Base-by-base conservation (phyloP, 2,797 vertebrate species). In the Lindbergichthys nudifrons region DNA sequence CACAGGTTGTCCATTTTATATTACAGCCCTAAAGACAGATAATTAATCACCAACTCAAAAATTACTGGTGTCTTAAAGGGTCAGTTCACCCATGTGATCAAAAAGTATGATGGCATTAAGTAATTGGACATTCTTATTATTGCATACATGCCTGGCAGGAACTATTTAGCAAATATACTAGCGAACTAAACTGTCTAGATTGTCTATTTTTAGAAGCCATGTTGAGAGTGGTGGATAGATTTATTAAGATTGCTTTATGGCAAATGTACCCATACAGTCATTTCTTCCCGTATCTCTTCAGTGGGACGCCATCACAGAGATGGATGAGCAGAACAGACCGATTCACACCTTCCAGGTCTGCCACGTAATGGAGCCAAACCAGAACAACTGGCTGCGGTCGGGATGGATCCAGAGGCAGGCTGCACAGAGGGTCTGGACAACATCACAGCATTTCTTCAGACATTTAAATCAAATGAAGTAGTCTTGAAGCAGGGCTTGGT, bases 291-390 rank as follows among this genome's bases (percentile, higher is more conserved):
- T 57, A 12, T 58, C 21, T 66, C 23, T 52, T 54, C 91, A 99
- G 98, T 99, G 98, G 98, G 98, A 99, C 68, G 96, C 97, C 70
- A 99, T 99, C 89, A 98, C 97, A 71, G 98, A 99, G 93, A 99
- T 99, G 98, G 97, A 99, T 82, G 97, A 99, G 83, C 97, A 96
- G 84, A 99, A 98, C 88, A 94, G 95, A 56, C 97, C 98, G 66
- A 98, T 99, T 82, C 97, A 99, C 81, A 99, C 98, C 3, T 99
- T 99, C 88, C 98, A 99, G 91, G 98, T 99, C 62, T 99, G 98
- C 89, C 97, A 99, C 0, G 98, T 99, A 57, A 99, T 99, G 97
- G 98, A 99, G 79, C 96, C 97, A 48, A 99, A 98, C 92, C 98
- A 99, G 86, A 99, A 99, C 95, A 99, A 99, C 93, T 99, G 98